Base-by-base conservation (phyloP, 23 tunicate species). In the Botrylloides violaceus region DNA sequence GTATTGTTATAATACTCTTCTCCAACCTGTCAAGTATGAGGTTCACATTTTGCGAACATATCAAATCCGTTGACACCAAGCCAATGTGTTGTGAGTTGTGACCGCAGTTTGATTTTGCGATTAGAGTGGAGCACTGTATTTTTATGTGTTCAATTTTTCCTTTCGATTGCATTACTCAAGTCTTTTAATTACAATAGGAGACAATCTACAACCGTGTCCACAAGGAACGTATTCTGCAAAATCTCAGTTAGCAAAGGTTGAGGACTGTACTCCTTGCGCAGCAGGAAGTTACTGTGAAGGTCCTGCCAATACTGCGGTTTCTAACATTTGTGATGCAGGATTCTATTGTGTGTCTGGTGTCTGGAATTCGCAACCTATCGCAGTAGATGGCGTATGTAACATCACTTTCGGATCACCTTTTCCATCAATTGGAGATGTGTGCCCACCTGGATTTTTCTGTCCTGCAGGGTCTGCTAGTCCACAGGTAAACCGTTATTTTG, bases 401-500 rank as follows among this genome's bases (percentile, higher is more conserved):
- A 53, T 35, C 49, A 49, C 60, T 15, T 34, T 55, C 22, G 85
- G 39, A 18, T 79, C 85, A 0, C 75, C 76, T 12, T 83, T 66
- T 65, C 81, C 85, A 18, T 74, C 84, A 66, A 35, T 83, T 36
- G 97, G 88, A 18, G 75, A 73, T 61, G 58, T 81, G n/a, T 93
- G 98, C 78, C 94, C 94, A 9, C 47, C 72, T 22, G 98, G 98
- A 24, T 70, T 71, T 6, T 93, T 57, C 60, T 93, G 98, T 66
- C 49, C 39, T 0, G 65, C 39, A 12, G 94, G 88, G 27, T 77
- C 80, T 37, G 55, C 15, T 23, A 1, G 1, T 29, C 24, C 65
- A 25, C 30, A 0, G 27, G 65, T 60, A 60, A 60, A 49, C n/a
- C 20, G n/a, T 19, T 19, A 49, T 49, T 0, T 19, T 49, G n/a